A percentile compares a stretch with the other conserved stretches of the same genome.
phyloP scores from a whole-genome alignment of 2,797 vertebrate genomes.

The Pipistrellus nathusii region DNA sequence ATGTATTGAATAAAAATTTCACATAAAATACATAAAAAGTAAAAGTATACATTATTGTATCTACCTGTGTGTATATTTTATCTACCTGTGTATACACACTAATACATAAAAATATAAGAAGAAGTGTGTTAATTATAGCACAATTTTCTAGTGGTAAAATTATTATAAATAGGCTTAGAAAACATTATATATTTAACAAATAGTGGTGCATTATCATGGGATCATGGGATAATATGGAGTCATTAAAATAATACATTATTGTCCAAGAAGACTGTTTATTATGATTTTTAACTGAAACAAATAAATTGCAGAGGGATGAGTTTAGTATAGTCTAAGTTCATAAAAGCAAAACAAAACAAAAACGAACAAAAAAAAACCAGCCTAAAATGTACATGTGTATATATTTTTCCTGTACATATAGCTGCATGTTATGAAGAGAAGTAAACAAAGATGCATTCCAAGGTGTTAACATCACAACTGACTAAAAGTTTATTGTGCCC shows the following conservation, averaged over 20 bases:
- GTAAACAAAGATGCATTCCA: background rate
- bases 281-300: conserved; percentile 12
- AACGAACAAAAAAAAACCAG: background rate
- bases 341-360: background rate
- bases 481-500: background rate
- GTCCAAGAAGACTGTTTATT: background rate
- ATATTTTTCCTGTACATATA: background rate
- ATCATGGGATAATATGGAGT: background rate
- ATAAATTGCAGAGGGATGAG: background rate
- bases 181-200: background rate
- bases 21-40: background rate
- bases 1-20: background rate
- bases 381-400: background rate
- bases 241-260: background rate
- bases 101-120: background rate
- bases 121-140: background rate
- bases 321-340: background rate
- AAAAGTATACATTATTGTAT: background rate
- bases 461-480: background rate
- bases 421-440: background rate
- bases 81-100: background rate
- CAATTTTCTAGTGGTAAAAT: background rate
- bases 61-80: background rate
- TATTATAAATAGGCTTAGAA: background rate
- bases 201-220: background rate